Percentiles rank a stretch among this genome's conserved stretches.
Conservation (phyloP, 53 echinoderm and acorn worm genomes). For the Paracentrotus lividus region DNA sequence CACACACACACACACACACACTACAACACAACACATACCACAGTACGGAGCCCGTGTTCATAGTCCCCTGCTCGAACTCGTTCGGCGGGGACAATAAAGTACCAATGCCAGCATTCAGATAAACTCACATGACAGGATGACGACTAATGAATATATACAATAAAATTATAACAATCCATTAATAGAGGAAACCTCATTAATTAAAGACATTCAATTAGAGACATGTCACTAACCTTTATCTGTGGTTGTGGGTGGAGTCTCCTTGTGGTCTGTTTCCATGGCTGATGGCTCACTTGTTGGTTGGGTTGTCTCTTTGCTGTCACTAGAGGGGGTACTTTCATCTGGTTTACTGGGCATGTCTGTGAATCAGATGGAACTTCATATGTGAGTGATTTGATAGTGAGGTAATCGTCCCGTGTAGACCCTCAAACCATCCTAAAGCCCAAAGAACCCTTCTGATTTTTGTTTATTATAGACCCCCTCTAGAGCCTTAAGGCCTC, state of each 20-base stretch:
- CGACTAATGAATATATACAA: no score
- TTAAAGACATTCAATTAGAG: not conserved
- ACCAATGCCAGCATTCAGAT: not conserved
- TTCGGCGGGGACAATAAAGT: not conserved
- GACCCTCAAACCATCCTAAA: no score
- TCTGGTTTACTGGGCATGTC: constrained; percentile 1
- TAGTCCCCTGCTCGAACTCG: no score
- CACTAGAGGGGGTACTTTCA: constrained; percentile 63
- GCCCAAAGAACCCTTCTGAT: no score
- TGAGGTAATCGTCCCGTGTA: not conserved
- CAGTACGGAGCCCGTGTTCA: no score
- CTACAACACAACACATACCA: no score
- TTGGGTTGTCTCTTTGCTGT: constrained; percentile 46
- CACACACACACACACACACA: no score
- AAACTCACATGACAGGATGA: not conserved
- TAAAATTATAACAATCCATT: not conserved
- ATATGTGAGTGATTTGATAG: not conserved
- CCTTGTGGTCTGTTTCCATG: constrained; percentile 56
- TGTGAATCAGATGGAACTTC: not conserved
- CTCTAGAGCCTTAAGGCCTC: no score
- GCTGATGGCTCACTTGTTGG: constrained; percentile 10
- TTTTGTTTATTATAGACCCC: no score
- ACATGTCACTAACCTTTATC: constrained; percentile 1
- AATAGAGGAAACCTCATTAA: not conserved
- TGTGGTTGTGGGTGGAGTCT: constrained; percentile 18